Conservation (phyloP, 2,797 vertebrate species). For the Mormyrops attenuatus region DNA sequence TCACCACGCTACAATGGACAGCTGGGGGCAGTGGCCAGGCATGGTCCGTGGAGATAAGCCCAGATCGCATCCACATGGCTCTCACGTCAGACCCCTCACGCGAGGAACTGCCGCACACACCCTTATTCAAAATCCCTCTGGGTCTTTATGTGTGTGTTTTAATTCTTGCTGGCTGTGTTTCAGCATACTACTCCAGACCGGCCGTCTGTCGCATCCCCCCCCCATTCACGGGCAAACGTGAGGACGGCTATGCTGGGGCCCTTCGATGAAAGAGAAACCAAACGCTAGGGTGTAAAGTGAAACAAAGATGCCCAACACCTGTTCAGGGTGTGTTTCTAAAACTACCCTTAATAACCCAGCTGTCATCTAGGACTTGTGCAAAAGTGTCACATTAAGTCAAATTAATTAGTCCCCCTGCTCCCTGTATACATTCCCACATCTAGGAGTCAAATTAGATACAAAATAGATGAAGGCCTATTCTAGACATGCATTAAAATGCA, state of each 20-base stretch:
- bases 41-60: constrained; percentile 72
- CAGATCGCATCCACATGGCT: constrained; percentile 70
- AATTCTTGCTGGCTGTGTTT: background rate
- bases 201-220: constrained; percentile 11
- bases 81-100: constrained; percentile 48
- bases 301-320: constrained; percentile 40
- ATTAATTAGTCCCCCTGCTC: background rate
- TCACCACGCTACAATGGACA: constrained; percentile 41
- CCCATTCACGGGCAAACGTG: constrained; percentile 59
- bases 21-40: constrained; percentile 64
- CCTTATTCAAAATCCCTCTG: constrained; percentile 51
- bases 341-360: constrained; percentile 44
- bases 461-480: background rate
- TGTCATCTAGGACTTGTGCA: constrained; percentile 63
- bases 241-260: constrained; percentile 57
- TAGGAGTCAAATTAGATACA: background rate
- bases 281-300: constrained; percentile 52
- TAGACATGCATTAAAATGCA: background rate
- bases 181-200: constrained; percentile 33
- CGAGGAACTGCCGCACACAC: constrained; percentile 59
- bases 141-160: constrained; percentile 29
- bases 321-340: background rate
- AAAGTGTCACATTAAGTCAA: constrained; percentile 22
- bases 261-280: constrained; percentile 47
- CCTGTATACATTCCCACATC: background rate